phyloP scores from a whole-genome alignment of 2,797 vertebrate species.

The Vireo griseus region DNA sequence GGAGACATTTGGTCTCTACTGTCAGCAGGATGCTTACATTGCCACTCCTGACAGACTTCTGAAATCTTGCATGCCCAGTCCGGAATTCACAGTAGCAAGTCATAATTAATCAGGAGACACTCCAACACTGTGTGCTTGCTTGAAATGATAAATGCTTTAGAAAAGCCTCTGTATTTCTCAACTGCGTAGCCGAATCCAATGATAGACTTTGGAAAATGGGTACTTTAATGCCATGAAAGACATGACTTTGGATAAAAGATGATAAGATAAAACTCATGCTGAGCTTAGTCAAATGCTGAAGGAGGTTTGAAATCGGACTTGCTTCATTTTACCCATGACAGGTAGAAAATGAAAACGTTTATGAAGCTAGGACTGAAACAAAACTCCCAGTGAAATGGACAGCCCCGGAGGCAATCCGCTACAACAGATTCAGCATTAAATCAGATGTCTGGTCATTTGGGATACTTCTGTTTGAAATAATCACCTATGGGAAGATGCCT shows the following conservation, averaged over 20 bases:
- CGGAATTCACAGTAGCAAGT: constrained; percentile 28
- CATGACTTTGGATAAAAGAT: background rate
- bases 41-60: background rate
- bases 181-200: background rate
- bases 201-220: background rate
- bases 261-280: background rate
- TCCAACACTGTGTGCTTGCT: background rate
- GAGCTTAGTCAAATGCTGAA: background rate
- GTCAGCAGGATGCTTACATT: background rate
- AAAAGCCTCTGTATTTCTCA: background rate
- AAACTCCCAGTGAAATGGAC: constrained; percentile 97
- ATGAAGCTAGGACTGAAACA: constrained; percentile 81
- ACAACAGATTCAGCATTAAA: constrained; percentile 88
- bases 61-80: background rate
- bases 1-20: background rate
- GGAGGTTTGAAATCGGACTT: background rate
- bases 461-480: constrained; percentile 91
- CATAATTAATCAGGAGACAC: constrained; percentile 34
- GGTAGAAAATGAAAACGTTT: constrained; percentile 82
- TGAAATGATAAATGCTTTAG: constrained; percentile 26
- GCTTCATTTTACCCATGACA: constrained; percentile 42
- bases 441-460: constrained; percentile 98
- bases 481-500: constrained; percentile 91
- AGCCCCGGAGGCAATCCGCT: constrained; percentile 85
- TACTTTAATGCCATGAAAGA: background rate